These are phyloP conservation scores for Geothlypis trichas DNA, from an alignment of 2,113 vertebrate genomes.

Conservation along the genomic window DNA sequence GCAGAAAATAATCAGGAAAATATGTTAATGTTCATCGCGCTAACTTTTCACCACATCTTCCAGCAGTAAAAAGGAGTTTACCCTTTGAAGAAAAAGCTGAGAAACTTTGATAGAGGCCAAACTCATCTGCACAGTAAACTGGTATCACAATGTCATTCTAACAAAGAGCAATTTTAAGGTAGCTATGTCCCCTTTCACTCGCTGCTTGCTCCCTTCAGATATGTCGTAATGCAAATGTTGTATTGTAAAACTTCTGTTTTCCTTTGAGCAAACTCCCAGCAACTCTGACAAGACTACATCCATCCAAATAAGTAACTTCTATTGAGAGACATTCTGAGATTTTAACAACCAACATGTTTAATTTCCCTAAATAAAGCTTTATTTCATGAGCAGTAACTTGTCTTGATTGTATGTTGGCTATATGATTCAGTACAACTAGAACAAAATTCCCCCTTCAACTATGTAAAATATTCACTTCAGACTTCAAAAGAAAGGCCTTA, in stretches of 20 bases:
- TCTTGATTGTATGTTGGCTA: background rate
- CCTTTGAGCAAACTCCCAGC: background rate
- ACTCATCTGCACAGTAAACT: background rate
- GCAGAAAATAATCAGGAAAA: background rate
- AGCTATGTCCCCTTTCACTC: background rate
- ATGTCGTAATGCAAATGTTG: background rate
- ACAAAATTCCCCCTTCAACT: slow-evolving; percentile 13
- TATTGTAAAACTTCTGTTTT: background rate
- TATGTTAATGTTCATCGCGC: background rate
- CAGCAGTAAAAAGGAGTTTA: background rate
- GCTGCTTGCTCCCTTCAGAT: background rate
- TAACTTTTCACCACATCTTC: background rate
- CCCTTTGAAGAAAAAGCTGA: background rate
- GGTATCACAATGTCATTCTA: background rate
- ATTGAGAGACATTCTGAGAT: background rate
- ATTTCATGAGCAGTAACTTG: slow-evolving; percentile 2
- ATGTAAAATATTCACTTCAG: slow-evolving; percentile 1
- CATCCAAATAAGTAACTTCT: background rate
- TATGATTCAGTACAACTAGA: background rate
- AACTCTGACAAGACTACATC: background rate
- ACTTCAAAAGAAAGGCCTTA: slow-evolving; percentile 14
- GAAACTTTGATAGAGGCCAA: background rate
- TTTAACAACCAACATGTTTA: background rate
- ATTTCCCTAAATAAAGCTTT: slow-evolving; percentile 44
- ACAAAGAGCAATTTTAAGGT: background rate